Evolutionary conservation across 2,888 invertebrate species (phyloP).

Genomic region (Pyrocoelia pectoralis): DNA sequence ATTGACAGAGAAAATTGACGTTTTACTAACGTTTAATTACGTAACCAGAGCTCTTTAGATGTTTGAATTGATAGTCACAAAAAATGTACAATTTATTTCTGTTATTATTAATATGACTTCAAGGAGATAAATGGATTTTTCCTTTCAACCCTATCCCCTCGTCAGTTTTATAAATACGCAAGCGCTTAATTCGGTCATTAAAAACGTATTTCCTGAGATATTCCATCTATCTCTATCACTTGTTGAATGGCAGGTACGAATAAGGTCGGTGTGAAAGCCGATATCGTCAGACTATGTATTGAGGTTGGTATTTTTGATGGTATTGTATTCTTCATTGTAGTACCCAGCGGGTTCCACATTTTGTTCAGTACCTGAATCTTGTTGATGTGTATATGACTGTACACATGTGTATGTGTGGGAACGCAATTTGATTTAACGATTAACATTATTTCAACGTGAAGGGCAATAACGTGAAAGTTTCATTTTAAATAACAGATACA

Average conservation of each 20-base stretch:
- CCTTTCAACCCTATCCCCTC: constrained; percentile 18
- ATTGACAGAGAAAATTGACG: background rate
- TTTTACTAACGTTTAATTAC: too few species aligned
- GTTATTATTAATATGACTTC: constrained; percentile 20
- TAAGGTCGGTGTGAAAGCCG: constrained; percentile 36
- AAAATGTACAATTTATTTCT: background rate
- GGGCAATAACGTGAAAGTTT: constrained; percentile 1
- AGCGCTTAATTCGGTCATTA: constrained; percentile 38
- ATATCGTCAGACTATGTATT: constrained; percentile 36
- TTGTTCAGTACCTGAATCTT: constrained; percentile 33
- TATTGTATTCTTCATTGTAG: constrained; percentile 35
- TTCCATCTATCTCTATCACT: constrained; percentile 40
- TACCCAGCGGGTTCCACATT: constrained; percentile 37
- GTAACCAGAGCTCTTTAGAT: too few species aligned
- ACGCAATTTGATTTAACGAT: constrained; percentile 33
- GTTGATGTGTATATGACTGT: constrained; percentile 20
- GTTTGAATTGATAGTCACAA: too few species aligned
- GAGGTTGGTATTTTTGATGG: constrained; percentile 34
- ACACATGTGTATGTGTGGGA: constrained; percentile 35
- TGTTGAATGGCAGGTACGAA: constrained; percentile 38
- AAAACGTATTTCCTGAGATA: constrained; percentile 36
- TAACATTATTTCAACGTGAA: background rate
- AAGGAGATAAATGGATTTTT: constrained; percentile 26
- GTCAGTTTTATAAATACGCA: constrained; percentile 18
- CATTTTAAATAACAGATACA: background rate